phyloP scores from a whole-genome alignment of 2,113 vertebrate genomes.

The Bubalus kerabau region DNA sequence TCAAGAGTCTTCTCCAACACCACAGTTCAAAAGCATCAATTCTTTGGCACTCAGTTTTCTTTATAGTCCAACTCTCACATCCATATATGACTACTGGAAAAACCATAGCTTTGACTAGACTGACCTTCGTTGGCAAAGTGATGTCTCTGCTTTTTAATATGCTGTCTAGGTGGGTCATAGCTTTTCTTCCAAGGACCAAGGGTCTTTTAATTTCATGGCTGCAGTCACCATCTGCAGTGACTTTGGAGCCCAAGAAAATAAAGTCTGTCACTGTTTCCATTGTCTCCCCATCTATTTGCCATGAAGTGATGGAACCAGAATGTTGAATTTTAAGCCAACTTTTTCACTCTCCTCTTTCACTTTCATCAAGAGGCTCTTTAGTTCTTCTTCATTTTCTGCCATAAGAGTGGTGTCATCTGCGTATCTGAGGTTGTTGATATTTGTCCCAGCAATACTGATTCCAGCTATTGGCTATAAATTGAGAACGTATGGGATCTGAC shows the following conservation, averaged over 20 bases:
- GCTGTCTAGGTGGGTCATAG: not conserved
- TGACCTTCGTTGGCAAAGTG: not conserved
- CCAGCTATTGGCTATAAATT: not conserved
- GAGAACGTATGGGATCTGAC: not conserved
- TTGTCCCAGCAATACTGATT: not conserved
- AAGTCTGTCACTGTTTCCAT: not conserved
- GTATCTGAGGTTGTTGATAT: not conserved
- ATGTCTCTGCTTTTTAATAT: not conserved
- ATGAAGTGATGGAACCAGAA: not conserved
- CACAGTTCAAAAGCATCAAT: not conserved
- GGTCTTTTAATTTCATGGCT: not conserved
- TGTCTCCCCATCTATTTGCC: not conserved
- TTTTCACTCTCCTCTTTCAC: not conserved
- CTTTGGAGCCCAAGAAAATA: not conserved
- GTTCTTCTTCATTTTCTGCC: not conserved
- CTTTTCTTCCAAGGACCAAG: not conserved
- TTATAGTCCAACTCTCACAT: not conserved
- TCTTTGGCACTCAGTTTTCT: not conserved
- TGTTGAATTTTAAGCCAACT: not conserved
- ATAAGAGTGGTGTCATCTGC: not conserved
- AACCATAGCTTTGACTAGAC: not conserved
- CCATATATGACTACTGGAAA: not conserved
- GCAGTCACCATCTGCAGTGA: not conserved
- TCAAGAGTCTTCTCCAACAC: not conserved
- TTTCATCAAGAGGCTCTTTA: not conserved